Conservation (phyloP, 2,113 vertebrate genomes). For the Canis aureus region DNA sequence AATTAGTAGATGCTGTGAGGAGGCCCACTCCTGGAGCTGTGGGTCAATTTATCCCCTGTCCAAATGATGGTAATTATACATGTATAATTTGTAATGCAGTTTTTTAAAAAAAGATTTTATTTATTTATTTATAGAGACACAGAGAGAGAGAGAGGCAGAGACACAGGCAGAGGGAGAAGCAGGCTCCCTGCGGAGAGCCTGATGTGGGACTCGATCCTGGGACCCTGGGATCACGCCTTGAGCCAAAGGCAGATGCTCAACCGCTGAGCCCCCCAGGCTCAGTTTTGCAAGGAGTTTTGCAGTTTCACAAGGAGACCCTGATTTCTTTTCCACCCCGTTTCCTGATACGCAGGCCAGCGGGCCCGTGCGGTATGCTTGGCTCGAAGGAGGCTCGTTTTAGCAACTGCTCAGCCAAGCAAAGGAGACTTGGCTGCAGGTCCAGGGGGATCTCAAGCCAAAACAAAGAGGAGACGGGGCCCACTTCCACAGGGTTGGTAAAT, state of each 20-base stretch:
- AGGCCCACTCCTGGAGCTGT: background rate
- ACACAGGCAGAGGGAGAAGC: too few species aligned
- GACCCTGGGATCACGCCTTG: too few species aligned
- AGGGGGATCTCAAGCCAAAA: background rate
- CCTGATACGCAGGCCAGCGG: background rate
- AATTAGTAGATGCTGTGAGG: background rate
- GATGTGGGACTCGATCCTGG: too few species aligned
- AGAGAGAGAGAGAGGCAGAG: too few species aligned
- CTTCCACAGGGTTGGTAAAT: background rate
- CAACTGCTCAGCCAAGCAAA: background rate
- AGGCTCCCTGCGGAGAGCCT: too few species aligned
- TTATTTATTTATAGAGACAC: too few species aligned
- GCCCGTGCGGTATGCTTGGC: background rate
- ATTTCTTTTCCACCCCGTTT: background rate
- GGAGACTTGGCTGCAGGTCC: background rate
- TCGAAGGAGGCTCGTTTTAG: background rate
- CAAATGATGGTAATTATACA: background rate
- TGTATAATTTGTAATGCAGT: background rate
- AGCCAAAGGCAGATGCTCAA: too few species aligned
- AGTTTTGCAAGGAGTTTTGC: background rate
- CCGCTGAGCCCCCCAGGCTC: too few species aligned
- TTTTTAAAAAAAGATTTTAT: background rate
- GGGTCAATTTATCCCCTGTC: background rate
- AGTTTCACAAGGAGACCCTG: background rate
- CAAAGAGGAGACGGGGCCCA: background rate